phyloP scores from a whole-genome alignment of 2,888 invertebrate species.

The Chloromyia formosa region DNA sequence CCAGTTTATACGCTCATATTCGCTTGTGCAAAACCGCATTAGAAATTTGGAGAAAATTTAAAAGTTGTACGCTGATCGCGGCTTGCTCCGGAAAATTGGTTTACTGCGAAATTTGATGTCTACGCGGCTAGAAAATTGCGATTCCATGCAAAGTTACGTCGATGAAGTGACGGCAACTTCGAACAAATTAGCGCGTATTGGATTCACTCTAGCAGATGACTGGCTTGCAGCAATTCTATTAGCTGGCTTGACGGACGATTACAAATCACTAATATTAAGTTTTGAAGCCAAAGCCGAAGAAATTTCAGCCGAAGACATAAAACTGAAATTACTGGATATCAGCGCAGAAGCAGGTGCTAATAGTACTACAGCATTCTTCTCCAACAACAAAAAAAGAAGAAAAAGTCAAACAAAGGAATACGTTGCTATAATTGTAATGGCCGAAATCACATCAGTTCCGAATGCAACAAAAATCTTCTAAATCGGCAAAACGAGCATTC shows the following conservation, averaged over 20 bases:
- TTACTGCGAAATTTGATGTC: not conserved
- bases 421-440: too few relatives aligned
- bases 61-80: not conserved
- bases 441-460: too few relatives aligned
- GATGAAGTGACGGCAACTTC: slow-evolving; percentile 51
- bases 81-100: not conserved
- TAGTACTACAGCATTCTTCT: too few relatives aligned
- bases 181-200: slow-evolving; percentile 53
- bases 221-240: slow-evolving; percentile 56
- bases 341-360: too few relatives aligned
- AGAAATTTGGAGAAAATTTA: not conserved
- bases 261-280: slow-evolving; percentile 54
- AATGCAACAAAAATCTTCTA: too few relatives aligned
- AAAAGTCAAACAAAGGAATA: too few relatives aligned
- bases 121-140: not conserved
- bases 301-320: slow-evolving; percentile 54
- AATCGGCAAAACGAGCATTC: too few relatives aligned
- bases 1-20: too few relatives aligned
- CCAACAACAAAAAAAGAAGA: too few relatives aligned
- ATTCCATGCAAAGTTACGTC: not conserved
- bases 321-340: slow-evolving; percentile 51
- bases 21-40: not conserved
- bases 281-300: slow-evolving; percentile 52
- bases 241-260: slow-evolving; percentile 54
- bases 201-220: slow-evolving; percentile 50